These are phyloP conservation scores for Noctua comes DNA, from an alignment of 2,888 invertebrate species.

Conservation along the genomic window DNA sequence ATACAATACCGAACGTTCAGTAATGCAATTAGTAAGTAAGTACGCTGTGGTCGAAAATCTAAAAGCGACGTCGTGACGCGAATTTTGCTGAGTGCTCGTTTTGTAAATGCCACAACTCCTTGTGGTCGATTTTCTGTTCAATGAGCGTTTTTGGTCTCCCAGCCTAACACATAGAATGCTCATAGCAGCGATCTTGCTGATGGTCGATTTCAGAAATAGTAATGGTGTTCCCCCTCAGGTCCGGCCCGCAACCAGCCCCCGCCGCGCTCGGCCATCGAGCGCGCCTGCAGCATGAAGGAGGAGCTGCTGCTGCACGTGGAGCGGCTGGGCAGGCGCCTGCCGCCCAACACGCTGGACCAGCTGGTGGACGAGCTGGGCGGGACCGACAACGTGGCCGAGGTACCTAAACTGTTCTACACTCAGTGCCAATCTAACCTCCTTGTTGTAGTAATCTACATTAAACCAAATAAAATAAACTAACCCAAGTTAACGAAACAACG, in stretches of 20 bases:
- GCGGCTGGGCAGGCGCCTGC: slow-evolving; percentile 95
- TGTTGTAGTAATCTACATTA: too few species aligned
- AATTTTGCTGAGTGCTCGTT: too few species aligned
- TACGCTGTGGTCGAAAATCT: too few species aligned
- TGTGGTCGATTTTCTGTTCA: not conserved
- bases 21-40: too few species aligned
- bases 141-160: not conserved
- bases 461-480: not conserved
- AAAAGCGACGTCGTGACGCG: too few species aligned
- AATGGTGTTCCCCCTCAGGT: slow-evolving; percentile 68
- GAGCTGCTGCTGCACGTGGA: slow-evolving; percentile 96
- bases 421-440: too few species aligned
- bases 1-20: too few species aligned
- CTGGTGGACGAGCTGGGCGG: slow-evolving; percentile 99
- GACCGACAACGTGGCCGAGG: slow-evolving; percentile 99
- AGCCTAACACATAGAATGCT: not conserved
- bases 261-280: slow-evolving; percentile 95
- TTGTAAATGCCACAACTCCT: too few species aligned
- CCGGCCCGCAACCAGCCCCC: slow-evolving; percentile 89
- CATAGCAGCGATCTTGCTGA: not conserved
- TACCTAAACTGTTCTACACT: too few species aligned
- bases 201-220: not conserved
- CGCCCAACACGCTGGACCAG: slow-evolving; percentile 99
- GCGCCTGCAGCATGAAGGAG: slow-evolving; percentile 98
- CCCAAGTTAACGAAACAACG: not conserved